phyloP scores from a whole-genome alignment of 2,888 invertebrate genomes.

The Eristalis intricaria region DNA sequence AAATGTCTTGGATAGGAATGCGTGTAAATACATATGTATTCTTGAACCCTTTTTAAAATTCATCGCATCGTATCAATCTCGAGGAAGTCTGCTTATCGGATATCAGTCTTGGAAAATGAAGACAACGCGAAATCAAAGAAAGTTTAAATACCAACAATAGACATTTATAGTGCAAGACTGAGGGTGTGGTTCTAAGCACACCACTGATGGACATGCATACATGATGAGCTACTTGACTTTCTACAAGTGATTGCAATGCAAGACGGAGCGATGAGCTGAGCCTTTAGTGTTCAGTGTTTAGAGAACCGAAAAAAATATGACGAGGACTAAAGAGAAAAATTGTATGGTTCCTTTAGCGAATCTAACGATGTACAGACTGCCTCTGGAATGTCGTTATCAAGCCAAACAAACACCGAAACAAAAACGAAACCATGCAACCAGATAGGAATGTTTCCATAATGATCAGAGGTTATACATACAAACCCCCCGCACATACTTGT shows the following conservation, averaged over 20 bases:
- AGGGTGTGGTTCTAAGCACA: background rate
- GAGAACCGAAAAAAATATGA: background rate
- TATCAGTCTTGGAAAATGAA: background rate
- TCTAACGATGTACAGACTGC: background rate
- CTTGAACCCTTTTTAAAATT: background rate
- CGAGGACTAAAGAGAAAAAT: background rate
- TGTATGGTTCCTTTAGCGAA: background rate
- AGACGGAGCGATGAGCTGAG: background rate
- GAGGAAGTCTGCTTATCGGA: background rate
- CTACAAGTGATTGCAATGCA: background rate
- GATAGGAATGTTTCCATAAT: constrained; percentile 1
- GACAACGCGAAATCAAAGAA: background rate
- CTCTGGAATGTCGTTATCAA: background rate
- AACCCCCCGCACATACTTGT: background rate
- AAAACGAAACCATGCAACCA: background rate
- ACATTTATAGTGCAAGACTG: background rate
- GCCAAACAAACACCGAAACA: background rate
- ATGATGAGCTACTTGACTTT: background rate
- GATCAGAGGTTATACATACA: background rate
- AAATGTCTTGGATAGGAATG: too few relatives aligned
- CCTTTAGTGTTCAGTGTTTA: background rate
- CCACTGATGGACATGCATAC: background rate
- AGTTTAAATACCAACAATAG: background rate
- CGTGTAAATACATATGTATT: too few relatives aligned
- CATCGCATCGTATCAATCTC: background rate